Base-by-base conservation (phyloP, 2,888 invertebrate genomes). In the Dioctria rufipes region DNA sequence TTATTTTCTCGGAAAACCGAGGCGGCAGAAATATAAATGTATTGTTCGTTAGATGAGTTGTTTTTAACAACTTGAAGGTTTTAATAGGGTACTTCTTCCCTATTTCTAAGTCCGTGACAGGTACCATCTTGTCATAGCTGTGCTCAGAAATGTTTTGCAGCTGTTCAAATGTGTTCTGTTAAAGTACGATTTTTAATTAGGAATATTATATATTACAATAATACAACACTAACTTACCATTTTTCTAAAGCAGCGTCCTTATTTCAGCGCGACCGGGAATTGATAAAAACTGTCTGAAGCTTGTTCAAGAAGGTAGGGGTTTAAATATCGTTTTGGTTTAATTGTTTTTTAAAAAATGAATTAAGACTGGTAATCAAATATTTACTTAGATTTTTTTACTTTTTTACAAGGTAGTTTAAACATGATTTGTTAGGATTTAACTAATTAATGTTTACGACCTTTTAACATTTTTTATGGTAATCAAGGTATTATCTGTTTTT, bases 321-420 rank as follows among this genome's bases (percentile, higher is more conserved):
- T 25, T 25, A 25, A 25, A n/a, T n/a, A n/a, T n/a, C n/a, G n/a
- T n/a, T n/a, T n/a, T n/a, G n/a, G n/a, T n/a, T n/a, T 25, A 13
- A 25, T 25, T 2, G 25, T 25, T 25, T 25, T 25, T 25, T 25
- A 25, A 25, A 25, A 25, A 25, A 25, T 25, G 25, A 25, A 25
- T 1, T 58, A 58, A 58, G 58, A n/a, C n/a, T n/a, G 58, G 3
- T 58, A 58, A 3, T 58, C 9, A 8, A 13, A 8, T 58, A 58
- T 58, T 58, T 58, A 58, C 9, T 58, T 58, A 58, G 58, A 58
- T 58, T 58, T 58, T 58, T n/a, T n/a, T n/a, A n/a, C n/a, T n/a
- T n/a, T n/a, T n/a, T n/a, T n/a, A n/a, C n/a, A n/a, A n/a, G n/a
- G n/a, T n/a, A n/a, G 25, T 25, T 25, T 25, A 25, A 25, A 25